phyloP scores from a whole-genome alignment of 2,113 vertebrate genomes.

The Neotragus pygmaeus region DNA sequence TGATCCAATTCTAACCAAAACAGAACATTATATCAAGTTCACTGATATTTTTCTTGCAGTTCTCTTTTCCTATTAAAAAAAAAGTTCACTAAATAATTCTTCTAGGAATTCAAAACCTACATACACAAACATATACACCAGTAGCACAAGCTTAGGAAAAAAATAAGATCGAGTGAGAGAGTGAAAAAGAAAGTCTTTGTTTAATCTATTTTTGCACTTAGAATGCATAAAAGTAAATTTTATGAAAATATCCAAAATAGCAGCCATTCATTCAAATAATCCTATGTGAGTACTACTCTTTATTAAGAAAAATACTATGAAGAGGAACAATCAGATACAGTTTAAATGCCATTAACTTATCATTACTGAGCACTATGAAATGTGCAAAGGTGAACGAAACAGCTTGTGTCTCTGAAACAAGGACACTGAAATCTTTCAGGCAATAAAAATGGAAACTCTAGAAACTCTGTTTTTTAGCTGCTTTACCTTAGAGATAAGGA shows the following conservation, averaged over 20 bases:
- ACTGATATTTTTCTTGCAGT: background rate
- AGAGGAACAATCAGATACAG: background rate
- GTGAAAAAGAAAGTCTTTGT: background rate
- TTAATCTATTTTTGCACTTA: background rate
- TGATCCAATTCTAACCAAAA: background rate
- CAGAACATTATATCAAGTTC: background rate
- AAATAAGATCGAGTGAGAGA: background rate
- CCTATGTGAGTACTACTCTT: background rate
- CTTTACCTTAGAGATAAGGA: background rate
- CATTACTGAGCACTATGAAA: background rate
- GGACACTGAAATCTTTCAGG: background rate
- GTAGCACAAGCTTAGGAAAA: background rate
- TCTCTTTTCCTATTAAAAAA: background rate
- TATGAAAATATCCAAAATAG: background rate
- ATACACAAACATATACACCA: background rate
- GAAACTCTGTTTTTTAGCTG: background rate
- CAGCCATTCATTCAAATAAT: background rate
- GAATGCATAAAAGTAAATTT: background rate
- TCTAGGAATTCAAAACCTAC: background rate
- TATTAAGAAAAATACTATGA: background rate
- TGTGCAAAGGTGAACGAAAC: background rate
- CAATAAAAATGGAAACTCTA: background rate
- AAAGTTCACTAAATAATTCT: background rate
- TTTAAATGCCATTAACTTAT: background rate
- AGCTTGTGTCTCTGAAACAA: background rate